phyloP scores from a whole-genome alignment of 2,888 invertebrate species.

The Doris montereyensis region DNA sequence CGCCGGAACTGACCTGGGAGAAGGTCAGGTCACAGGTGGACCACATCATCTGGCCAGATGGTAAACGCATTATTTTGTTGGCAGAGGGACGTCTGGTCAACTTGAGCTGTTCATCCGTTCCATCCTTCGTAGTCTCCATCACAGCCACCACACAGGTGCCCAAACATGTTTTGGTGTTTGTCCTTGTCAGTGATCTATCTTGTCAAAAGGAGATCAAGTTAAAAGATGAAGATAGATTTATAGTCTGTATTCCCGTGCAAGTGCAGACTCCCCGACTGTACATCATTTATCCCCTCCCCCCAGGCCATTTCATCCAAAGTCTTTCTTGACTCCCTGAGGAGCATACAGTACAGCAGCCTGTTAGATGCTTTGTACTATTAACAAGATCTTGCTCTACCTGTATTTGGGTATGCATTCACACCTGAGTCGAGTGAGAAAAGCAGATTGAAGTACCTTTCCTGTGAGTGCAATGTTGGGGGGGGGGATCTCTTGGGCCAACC shows the following conservation, averaged over 20 bases:
- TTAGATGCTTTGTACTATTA: too few relatives aligned
- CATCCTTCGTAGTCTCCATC: constrained; percentile 97
- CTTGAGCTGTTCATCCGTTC: constrained; percentile 94
- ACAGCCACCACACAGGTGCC: constrained; percentile 92
- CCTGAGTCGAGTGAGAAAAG: too few relatives aligned
- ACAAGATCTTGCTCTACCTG: too few relatives aligned
- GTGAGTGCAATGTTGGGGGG: neutral
- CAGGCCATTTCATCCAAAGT: too few relatives aligned
- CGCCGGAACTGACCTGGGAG: constrained; percentile 97
- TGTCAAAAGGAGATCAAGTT: neutral
- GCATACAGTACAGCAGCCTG: too few relatives aligned
- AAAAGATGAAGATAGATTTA: too few relatives aligned
- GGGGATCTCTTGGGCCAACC: neutral
- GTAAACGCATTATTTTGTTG: constrained; percentile 92
- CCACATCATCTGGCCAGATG: constrained; percentile 98
- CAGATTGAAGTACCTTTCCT: too few relatives aligned
- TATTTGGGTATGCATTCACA: too few relatives aligned
- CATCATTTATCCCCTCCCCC: too few relatives aligned
- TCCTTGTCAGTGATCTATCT: neutral
- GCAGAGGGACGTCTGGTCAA: constrained; percentile 97
- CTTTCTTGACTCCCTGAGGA: too few relatives aligned
- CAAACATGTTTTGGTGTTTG: neutral
- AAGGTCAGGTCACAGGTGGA: constrained; percentile 97
- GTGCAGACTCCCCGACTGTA: too few relatives aligned
- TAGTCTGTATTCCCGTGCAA: too few relatives aligned